These are phyloP conservation scores for Aphelocoma californica DNA, from an alignment of 2,797 vertebrate genomes.

Conservation along the genomic window DNA sequence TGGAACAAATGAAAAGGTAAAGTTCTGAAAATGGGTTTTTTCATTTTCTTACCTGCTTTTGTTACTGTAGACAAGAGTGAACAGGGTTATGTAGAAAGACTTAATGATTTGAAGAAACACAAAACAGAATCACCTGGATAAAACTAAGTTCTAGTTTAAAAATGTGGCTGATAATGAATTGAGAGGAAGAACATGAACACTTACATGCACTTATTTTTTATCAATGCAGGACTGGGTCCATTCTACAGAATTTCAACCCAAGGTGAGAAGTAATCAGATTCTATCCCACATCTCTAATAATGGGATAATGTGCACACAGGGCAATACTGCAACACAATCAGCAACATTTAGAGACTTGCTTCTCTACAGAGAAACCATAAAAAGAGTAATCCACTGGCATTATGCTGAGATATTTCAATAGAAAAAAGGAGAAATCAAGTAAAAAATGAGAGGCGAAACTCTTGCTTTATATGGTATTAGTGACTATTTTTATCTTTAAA, in stretches of 20 bases:
- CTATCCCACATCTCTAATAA: background rate
- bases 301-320: background rate
- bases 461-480: background rate
- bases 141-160: background rate
- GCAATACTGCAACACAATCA: background rate
- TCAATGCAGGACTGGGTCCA: background rate
- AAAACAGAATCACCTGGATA: background rate
- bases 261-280: slow-evolving; percentile 1
- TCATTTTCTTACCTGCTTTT: background rate
- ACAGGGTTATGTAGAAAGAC: background rate
- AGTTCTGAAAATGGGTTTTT: background rate
- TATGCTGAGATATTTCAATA: background rate
- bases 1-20: background rate
- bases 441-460: background rate
- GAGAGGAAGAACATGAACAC: background rate
- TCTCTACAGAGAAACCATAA: background rate
- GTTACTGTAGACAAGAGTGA: background rate
- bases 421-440: background rate
- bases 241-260: background rate
- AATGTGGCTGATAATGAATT: background rate
- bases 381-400: background rate
- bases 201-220: background rate
- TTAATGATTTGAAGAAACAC: background rate
- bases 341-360: background rate
- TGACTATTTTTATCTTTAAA: background rate